Percentiles rank a stretch among this genome's conserved stretches.
phyloP scores from a whole-genome alignment of 2,888 invertebrate genomes.

The Polietes domitor region DNA sequence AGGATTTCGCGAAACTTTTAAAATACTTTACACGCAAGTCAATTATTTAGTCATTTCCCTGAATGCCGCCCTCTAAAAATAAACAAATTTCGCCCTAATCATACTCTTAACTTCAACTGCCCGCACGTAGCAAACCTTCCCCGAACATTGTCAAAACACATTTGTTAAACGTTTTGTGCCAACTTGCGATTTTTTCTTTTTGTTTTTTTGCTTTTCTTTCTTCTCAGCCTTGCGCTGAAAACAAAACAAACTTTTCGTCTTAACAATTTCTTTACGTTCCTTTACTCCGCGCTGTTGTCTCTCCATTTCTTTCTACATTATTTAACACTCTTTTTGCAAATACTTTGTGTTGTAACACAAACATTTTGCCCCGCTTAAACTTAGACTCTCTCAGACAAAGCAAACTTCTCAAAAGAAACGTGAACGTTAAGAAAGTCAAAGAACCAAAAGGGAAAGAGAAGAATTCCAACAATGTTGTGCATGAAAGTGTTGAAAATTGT shows the following conservation, averaged over 20 bases:
- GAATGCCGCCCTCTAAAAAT: too few relatives aligned
- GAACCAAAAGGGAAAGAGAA: too few relatives aligned
- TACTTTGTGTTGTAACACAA: constrained; percentile 24
- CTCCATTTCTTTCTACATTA: background rate
- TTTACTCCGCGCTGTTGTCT: background rate
- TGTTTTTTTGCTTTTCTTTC: too few relatives aligned
- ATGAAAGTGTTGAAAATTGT: constrained; percentile 28
- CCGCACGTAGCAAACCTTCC: background rate
- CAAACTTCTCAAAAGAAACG: background rate
- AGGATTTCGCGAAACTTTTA: too few relatives aligned
- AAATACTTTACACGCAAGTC: background rate
- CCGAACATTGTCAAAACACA: constrained; percentile 3
- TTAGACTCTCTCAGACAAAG: background rate
- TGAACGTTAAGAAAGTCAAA: background rate
- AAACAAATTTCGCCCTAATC: too few relatives aligned
- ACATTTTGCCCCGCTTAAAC: constrained; percentile 6
- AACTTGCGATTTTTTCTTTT: background rate
- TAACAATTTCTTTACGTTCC: constrained; percentile 11
- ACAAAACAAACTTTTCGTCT: constrained; percentile 10
- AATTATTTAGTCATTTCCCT: too few relatives aligned
- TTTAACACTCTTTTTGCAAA: constrained; percentile 31
- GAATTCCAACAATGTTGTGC: background rate
- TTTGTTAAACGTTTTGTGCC: background rate
- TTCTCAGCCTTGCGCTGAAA: background rate
- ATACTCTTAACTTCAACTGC: too few relatives aligned